These are phyloP conservation scores for Phataginus tricuspis DNA, from an alignment of 2,797 vertebrate genomes.

Conservation along the genomic window DNA sequence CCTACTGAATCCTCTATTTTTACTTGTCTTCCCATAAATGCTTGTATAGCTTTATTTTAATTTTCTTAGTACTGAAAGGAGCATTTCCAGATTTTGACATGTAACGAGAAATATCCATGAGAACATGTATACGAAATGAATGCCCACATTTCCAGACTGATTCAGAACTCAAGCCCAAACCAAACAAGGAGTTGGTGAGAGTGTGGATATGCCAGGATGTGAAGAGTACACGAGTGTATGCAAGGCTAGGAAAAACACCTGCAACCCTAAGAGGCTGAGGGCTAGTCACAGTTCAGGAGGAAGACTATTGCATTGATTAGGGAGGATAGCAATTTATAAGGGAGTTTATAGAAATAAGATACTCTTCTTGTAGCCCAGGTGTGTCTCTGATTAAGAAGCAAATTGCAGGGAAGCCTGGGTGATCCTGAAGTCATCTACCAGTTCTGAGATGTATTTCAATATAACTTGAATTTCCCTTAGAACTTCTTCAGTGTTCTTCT, in stretches of 20 bases:
- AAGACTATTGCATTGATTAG: not conserved
- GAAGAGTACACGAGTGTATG: not conserved
- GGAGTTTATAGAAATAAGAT: not conserved
- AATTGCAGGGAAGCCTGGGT: not conserved
- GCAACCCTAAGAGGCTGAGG: not conserved
- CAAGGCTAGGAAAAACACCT: not conserved
- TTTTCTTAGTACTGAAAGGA: constrained; percentile 3
- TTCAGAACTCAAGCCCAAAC: not conserved
- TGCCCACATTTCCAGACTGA: not conserved
- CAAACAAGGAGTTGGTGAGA: not conserved
- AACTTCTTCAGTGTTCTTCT: constrained; percentile 1
- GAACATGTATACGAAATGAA: not conserved
- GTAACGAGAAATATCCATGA: not conserved
- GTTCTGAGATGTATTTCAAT: constrained; percentile 4
- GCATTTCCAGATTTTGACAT: not conserved
- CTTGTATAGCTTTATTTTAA: not conserved
- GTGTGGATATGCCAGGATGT: not conserved
- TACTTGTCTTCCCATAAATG: not conserved
- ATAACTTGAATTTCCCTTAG: constrained; percentile 15
- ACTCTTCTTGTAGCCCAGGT: not conserved
- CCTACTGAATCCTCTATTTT: not conserved
- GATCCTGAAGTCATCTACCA: not conserved
- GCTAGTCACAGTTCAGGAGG: not conserved
- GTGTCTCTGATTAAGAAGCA: not conserved
- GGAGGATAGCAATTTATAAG: not conserved